phyloP scores from a whole-genome alignment of 2,113 vertebrate genomes.

The Gadus macrocephalus region DNA sequence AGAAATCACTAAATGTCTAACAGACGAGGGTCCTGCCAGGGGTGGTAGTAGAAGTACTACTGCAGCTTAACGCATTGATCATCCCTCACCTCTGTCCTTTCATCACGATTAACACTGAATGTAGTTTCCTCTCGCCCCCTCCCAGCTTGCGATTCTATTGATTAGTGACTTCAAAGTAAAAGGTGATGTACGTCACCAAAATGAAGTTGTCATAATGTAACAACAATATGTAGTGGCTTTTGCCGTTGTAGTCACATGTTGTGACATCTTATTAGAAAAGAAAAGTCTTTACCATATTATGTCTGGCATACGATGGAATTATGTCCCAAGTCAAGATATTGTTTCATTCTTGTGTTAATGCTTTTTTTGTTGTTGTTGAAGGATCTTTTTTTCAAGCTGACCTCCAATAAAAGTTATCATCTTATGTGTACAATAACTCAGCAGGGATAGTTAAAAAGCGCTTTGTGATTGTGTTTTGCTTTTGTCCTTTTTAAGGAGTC shows the following conservation, averaged over 20 bases:
- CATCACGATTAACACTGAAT: slow-evolving; percentile 42
- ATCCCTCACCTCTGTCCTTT: not conserved
- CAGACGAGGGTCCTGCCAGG: slow-evolving; percentile 17
- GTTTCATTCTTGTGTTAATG: slow-evolving; percentile 10
- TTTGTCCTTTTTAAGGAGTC: slow-evolving; percentile 31
- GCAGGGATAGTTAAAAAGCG: slow-evolving; percentile 24
- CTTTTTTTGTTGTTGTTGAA: slow-evolving; percentile 1
- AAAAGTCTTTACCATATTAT: slow-evolving; percentile 22
- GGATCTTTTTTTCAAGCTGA: slow-evolving; percentile 21
- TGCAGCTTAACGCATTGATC: not conserved
- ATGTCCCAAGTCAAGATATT: slow-evolving; percentile 10
- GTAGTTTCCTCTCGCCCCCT: slow-evolving; percentile 32
- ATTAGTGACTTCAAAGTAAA: slow-evolving; percentile 10
- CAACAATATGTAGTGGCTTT: slow-evolving; percentile 5
- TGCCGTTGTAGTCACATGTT: slow-evolving; percentile 16
- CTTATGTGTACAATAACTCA: slow-evolving; percentile 23
- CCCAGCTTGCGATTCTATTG: slow-evolving; percentile 18
- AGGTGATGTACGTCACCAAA: slow-evolving; percentile 14
- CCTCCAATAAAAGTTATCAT: slow-evolving; percentile 26
- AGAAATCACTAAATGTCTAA: slow-evolving; percentile 51
- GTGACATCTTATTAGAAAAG: slow-evolving; percentile 23
- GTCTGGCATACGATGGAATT: slow-evolving; percentile 1
- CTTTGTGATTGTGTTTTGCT: slow-evolving; percentile 36
- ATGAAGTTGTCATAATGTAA: slow-evolving; percentile 27
- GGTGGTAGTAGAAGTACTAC: not conserved